These are phyloP conservation scores for Pithys albifrons DNA, from an alignment of 2,113 vertebrate species.

Conservation along the genomic window DNA sequence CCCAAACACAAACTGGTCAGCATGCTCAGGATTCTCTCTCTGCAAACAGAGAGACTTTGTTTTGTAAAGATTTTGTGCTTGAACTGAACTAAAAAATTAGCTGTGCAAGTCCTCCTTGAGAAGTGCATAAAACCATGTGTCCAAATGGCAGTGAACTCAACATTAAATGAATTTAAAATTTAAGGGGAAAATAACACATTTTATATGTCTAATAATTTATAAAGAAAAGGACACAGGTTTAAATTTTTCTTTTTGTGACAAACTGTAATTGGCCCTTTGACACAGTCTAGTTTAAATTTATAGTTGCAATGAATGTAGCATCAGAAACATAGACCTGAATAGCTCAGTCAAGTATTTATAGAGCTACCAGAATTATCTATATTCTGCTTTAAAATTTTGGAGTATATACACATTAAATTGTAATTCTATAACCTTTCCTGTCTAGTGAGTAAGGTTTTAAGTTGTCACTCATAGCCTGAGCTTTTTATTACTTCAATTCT, in stretches of 20 bases:
- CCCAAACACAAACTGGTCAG: constrained; percentile 35
- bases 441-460: constrained; percentile 41
- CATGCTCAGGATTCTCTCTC: neutral
- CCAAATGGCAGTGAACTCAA: constrained; percentile 2
- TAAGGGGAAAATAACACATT: constrained; percentile 31
- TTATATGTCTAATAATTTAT: constrained; percentile 54
- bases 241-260: constrained; percentile 48
- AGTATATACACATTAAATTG: constrained; percentile 55
- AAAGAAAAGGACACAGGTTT: constrained; percentile 20
- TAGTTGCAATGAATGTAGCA: constrained; percentile 9
- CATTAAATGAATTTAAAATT: constrained; percentile 47
- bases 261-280: constrained; percentile 63
- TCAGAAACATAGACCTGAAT: constrained; percentile 35
- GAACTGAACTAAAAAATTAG: constrained; percentile 3
- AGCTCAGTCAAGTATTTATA: constrained; percentile 55
- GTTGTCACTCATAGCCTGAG: constrained; percentile 41
- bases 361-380: constrained; percentile 37
- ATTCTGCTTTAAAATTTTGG: constrained; percentile 41
- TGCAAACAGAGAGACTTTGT: neutral
- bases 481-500: constrained; percentile 64
- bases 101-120: neutral
- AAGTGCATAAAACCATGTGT: constrained; percentile 7
- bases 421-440: constrained; percentile 56
- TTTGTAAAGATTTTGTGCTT: neutral
- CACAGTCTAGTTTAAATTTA: constrained; percentile 54